phyloP scores from a whole-genome alignment of 2,888 invertebrate species.

The Nephrotoma guestfalica region DNA sequence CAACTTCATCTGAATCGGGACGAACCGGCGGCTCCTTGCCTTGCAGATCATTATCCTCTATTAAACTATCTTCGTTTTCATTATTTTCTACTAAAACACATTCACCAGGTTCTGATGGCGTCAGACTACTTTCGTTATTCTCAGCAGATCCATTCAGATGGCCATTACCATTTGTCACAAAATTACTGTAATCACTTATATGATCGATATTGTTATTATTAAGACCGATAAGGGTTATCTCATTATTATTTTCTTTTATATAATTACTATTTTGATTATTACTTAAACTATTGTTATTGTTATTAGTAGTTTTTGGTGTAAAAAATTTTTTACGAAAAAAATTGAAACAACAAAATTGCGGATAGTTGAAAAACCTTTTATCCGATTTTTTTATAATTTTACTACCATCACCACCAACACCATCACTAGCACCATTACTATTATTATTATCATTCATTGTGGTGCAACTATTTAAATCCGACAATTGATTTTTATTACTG shows the following conservation, averaged over 20 bases:
- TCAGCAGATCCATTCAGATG: background rate
- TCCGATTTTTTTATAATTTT: background rate
- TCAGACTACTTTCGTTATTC: background rate
- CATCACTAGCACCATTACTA: background rate
- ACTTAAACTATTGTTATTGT: background rate
- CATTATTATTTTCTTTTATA: background rate
- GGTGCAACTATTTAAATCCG: background rate
- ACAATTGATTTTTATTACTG: background rate
- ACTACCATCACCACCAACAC: background rate
- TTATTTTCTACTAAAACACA: background rate
- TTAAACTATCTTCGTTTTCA: background rate
- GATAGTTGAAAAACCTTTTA: background rate
- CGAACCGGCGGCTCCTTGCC: background rate
- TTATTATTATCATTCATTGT: background rate
- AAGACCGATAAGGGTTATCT: background rate
- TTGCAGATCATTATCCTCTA: background rate
- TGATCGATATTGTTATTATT: background rate
- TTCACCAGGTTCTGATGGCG: background rate
- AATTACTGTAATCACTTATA: background rate
- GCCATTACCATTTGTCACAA: background rate
- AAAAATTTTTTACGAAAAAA: conserved; percentile 1
- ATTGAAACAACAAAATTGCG: conserved; percentile 1
- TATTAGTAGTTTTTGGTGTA: background rate
- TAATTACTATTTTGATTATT: background rate
- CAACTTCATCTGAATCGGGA: background rate